Base-by-base conservation (phyloP, 1,140 invertebrate genomes). In the Octopus sinensis region DNA sequence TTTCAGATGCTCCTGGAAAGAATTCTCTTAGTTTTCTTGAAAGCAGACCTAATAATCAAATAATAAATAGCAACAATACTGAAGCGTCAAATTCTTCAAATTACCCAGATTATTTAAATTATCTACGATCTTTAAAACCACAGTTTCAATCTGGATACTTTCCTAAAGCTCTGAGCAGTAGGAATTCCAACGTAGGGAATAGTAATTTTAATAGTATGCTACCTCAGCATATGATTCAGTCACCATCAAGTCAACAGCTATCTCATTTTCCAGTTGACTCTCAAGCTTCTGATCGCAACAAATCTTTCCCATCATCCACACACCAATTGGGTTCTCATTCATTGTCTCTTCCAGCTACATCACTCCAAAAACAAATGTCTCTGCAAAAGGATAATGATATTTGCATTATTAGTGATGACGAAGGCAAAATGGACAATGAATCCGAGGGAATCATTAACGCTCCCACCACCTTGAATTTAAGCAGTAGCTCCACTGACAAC, bases 361-460 rank as follows among this genome's bases (percentile, higher is more conserved):
- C 17, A 13, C 68, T 23, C 17, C 68, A 13, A 13, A 73, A 73
- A 17, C 68, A 13, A 9, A 9, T 73, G 17, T 73, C 68, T 17
- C 17, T 73, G 13, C 68, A 73, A 73, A 73, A 73, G 5, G 68
- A 73, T 23, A 73, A 73, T 73, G 68, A 73, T 23, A 73, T 73
- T 17, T 73, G 30, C 68, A 73, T 73, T 3, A 73, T 73, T 23
- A 73, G 68, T 73, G 68, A 73, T 73, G 68, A 73, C 30, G 68
- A 73, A 23, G 68, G 68, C 3, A 73, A 73, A 23, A 23, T 73
- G 30, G 68, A 73, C 13, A 73, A 23, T 73, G 68, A 73, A 23
- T 23, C 68, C 1, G 68, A 73, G 17, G 30, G 17, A 13, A 17
- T 73, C 30, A 23, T 13, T 13, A 73, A 23, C 6, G 30, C 30